Percentiles rank a stretch among this genome's conserved stretches.
Conservation (phyloP, 2,113 vertebrate genomes). For the Centropus unirufus region DNA sequence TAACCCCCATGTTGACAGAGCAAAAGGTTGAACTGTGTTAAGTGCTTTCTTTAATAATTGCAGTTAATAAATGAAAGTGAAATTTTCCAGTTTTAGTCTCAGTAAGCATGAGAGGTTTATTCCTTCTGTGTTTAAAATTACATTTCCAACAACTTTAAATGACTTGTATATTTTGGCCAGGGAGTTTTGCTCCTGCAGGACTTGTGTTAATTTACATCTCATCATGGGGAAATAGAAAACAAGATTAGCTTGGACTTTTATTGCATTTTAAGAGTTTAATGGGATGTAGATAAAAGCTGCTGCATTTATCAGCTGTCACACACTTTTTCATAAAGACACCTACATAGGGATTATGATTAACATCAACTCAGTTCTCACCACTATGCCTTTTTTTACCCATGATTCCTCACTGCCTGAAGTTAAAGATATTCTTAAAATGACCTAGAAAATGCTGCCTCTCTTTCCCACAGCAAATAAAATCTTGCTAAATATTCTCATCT, state of each 20-base stretch:
- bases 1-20: accelerated
- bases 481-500: slow-evolving; percentile 12
- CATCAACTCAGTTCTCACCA: slow-evolving; percentile 10
- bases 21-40: neutral
- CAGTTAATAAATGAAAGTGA: neutral
- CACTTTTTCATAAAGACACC: slow-evolving; percentile 4
- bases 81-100: neutral
- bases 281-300: slow-evolving; percentile 18
- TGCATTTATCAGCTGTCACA: slow-evolving; percentile 32
- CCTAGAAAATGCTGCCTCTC: slow-evolving; percentile 55
- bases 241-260: neutral
- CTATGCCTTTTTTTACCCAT: slow-evolving; percentile 21
- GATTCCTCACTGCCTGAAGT: slow-evolving; percentile 35
- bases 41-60: neutral
- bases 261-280: neutral
- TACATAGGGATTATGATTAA: slow-evolving; percentile 38
- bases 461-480: slow-evolving; percentile 48
- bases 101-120: neutral
- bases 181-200: neutral
- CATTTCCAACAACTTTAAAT: neutral
- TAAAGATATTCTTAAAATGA: slow-evolving; percentile 65
- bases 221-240: neutral
- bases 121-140: neutral
- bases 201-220: neutral
- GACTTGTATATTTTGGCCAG: neutral